Base-by-base conservation (phyloP, 2,113 vertebrate genomes). In the Penelope pileata region DNA sequence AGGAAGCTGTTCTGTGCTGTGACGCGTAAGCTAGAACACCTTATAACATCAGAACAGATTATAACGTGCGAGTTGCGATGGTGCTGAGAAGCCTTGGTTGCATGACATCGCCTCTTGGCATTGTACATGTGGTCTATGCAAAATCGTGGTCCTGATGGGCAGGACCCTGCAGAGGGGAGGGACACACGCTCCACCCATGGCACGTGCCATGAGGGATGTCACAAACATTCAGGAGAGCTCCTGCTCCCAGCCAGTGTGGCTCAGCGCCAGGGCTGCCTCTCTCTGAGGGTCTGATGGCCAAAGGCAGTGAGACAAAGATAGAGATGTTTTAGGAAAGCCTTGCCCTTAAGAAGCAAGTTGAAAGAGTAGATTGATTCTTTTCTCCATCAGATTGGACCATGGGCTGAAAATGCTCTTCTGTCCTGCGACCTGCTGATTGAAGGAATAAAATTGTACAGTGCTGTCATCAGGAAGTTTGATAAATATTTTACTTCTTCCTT, bases 11-110 rank as follows among this genome's bases (percentile, higher is more conserved):
- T 34, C 1, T 30, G 51, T 17, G 51, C 30, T 30, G 27, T 5
- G 64, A n/a, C 1, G 1, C 3, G 4, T 21, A 17, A n/a, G 36
- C 18, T 38, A 48, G 17, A 4, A 38, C 0, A 0, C 3, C 24
- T n/a, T 7, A n/a, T n/a, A n/a, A n/a, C n/a, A n/a, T n/a, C n/a
- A n/a, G n/a, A 38, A 3, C 0, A 1, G 30, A 34, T 29, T 43
- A 12, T 17, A 63, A 34, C 0, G 0, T 1, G 14, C 13, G n/a
- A 48, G 66, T 16, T 80, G 88, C 45, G 63, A 6, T 0, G 13
- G 24, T 53, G 78, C 62, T 50, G 56, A 30, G 70, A 30, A 73
- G 63, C 27, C 43, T 26, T 12, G 38, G 1, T 16, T 3, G 51
- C 36, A 22, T 70, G 43, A 40, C 53, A 6, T n/a, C 64, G n/a